A percentile compares a stretch with the other conserved stretches of the same genome.
Evolutionary conservation across 1,140 invertebrate genomes (phyloP).

Genomic region (Musca domestica): DNA sequence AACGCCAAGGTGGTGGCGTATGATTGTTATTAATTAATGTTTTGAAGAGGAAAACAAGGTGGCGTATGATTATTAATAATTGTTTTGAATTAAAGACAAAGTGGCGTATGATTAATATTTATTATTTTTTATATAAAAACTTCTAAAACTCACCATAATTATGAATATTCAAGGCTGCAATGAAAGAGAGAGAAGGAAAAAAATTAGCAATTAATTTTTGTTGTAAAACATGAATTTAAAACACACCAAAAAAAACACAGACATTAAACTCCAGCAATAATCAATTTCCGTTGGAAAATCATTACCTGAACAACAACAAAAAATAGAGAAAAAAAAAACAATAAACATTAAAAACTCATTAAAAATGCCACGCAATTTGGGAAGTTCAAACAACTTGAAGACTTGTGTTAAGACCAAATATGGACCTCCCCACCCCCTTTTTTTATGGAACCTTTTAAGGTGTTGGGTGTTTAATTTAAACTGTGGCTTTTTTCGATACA

Average conservation of each 20-base stretch:
- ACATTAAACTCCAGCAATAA: neutral
- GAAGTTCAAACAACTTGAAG: neutral
- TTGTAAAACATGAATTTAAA: neutral
- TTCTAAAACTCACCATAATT: conserved; percentile 10
- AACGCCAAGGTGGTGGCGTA: neutral
- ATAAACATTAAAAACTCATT: neutral
- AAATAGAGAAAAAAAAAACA: neutral
- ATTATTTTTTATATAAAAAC: neutral
- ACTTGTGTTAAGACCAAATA: too few relatives aligned
- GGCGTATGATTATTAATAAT: too few relatives aligned
- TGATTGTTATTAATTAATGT: conserved; percentile 8
- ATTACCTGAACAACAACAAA: neutral
- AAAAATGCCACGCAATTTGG: conserved; percentile 1
- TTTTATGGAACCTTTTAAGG: neutral
- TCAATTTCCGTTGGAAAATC: too few relatives aligned
- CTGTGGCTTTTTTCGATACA: too few relatives aligned
- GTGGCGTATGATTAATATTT: too few relatives aligned
- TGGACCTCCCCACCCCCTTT: too few relatives aligned
- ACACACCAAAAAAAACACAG: neutral
- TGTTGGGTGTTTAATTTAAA: too few relatives aligned
- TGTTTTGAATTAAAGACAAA: too few relatives aligned
- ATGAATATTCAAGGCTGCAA: neutral
- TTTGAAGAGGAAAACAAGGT: too few relatives aligned
- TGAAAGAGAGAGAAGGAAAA: neutral
- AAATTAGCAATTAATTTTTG: neutral